These are phyloP conservation scores for Kradibia gibbosae DNA, from an alignment of 1,140 invertebrate species.

Conservation along the genomic window DNA sequence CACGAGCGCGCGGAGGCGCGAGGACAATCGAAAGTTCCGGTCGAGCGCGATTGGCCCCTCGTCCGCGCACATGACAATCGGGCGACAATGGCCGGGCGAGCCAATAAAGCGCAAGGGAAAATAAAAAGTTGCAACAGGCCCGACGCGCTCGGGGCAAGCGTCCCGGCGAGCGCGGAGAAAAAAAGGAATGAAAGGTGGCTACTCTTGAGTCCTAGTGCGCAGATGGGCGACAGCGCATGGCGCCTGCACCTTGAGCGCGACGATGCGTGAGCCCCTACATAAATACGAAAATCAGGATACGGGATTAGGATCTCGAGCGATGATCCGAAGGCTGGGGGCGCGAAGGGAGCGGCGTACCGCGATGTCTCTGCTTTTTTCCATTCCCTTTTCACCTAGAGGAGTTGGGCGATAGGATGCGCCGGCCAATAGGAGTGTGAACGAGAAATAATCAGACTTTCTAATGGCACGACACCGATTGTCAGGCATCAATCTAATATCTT, in stretches of 20 bases:
- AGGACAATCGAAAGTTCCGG: not conserved
- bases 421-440: no score
- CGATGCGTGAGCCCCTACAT: slow-evolving; percentile 24
- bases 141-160: not conserved
- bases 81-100: not conserved
- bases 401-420: no score
- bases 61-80: not conserved
- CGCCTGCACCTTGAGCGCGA: not conserved
- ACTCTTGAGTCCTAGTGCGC: not conserved
- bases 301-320: not conserved
- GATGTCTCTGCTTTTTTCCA: no score
- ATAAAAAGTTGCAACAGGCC: slow-evolving; percentile 24
- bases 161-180: not conserved
- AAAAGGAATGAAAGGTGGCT: not conserved
- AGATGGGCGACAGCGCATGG: slow-evolving; percentile 12
- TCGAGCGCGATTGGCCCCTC: not conserved
- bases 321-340: not conserved
- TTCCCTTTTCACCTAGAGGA: no score
- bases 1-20: not conserved
- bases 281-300: slow-evolving; percentile 13
- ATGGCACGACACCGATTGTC: no score
- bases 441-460: no score
- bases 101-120: slow-evolving; percentile 1
- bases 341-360: not conserved
- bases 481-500: no score